These are phyloP conservation scores for Struthidea cinerea DNA, from an alignment of 2,113 vertebrate genomes.

Conservation along the genomic window DNA sequence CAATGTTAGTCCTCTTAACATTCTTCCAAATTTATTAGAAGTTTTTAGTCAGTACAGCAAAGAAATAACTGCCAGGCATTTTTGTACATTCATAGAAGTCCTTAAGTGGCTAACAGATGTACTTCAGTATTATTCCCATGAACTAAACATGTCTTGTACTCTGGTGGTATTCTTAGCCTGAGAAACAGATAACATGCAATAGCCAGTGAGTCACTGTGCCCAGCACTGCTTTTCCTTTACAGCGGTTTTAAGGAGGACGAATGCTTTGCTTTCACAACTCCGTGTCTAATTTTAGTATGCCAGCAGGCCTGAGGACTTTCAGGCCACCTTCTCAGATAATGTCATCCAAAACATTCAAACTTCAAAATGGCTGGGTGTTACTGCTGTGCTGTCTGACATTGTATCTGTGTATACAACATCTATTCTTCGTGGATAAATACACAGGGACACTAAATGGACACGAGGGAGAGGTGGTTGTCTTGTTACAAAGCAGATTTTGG, in stretches of 20 bases:
- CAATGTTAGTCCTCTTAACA: not conserved
- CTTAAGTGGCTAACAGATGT: not conserved
- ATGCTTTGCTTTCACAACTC: not conserved
- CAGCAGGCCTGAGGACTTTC: not conserved
- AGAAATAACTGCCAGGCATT: not conserved
- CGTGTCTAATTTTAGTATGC: not conserved
- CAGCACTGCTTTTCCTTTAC: not conserved
- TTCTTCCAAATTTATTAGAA: not conserved
- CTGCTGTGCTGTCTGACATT: not conserved
- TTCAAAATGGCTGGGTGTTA: not conserved
- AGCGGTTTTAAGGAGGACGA: not conserved
- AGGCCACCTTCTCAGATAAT: not conserved
- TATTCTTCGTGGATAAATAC: not conserved
- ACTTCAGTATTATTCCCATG: slow-evolving; percentile 5
- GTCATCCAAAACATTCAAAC: not conserved
- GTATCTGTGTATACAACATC: not conserved
- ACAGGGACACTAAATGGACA: not conserved
- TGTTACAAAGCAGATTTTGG: not conserved
- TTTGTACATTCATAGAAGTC: not conserved
- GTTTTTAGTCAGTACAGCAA: not conserved
- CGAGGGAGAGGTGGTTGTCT: not conserved
- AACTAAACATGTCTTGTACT: not conserved
- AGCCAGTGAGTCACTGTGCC: slow-evolving; percentile 19
- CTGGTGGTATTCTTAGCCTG: not conserved
- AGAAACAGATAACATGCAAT: slow-evolving; percentile 14